Evolutionary conservation across 2,888 invertebrate genomes (phyloP).

Genomic region (Lithophane leautieri): DNA sequence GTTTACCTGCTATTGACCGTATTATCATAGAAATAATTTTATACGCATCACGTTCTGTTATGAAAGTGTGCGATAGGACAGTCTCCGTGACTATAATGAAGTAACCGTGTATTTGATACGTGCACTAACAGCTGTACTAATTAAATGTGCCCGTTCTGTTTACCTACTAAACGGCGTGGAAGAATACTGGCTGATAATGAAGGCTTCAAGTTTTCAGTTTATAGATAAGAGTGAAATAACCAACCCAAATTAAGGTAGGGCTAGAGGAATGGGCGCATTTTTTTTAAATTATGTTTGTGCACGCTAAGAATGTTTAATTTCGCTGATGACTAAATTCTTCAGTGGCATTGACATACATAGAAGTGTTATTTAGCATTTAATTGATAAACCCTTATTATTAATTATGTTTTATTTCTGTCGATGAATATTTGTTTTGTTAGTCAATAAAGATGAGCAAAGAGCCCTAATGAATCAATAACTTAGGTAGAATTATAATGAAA

Average conservation of each 20-base stretch:
- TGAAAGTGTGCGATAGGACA: conserved; percentile 47
- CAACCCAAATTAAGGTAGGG: not conserved
- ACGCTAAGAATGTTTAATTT: conserved; percentile 22
- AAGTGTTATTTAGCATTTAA: not conserved
- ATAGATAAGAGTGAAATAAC: conserved; percentile 2
- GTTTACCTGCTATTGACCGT: conserved; percentile 27
- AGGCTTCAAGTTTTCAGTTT: conserved; percentile 11
- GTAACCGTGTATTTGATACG: conserved; percentile 55
- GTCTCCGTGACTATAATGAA: conserved; percentile 62
- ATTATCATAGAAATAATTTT: conserved; percentile 44
- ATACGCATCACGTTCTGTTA: conserved; percentile 57
- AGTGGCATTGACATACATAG: not conserved
- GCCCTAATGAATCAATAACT: conserved; percentile 46
- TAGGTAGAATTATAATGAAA: conserved; percentile 53
- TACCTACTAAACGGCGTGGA: conserved; percentile 54
- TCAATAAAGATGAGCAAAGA: conserved; percentile 34
- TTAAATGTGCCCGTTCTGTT: conserved; percentile 61
- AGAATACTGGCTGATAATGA: conserved; percentile 31
- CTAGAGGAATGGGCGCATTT: not conserved
- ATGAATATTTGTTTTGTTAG: conserved; percentile 19
- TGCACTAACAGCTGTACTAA: conserved; percentile 64
- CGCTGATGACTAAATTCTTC: not conserved
- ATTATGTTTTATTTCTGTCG: conserved; percentile 10
- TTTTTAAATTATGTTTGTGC: conserved; percentile 9
- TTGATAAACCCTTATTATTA: conserved; percentile 3